These are phyloP conservation scores for Sylvilagus floridanus DNA, from an alignment of 2,797 vertebrate genomes.

Conservation along the genomic window DNA sequence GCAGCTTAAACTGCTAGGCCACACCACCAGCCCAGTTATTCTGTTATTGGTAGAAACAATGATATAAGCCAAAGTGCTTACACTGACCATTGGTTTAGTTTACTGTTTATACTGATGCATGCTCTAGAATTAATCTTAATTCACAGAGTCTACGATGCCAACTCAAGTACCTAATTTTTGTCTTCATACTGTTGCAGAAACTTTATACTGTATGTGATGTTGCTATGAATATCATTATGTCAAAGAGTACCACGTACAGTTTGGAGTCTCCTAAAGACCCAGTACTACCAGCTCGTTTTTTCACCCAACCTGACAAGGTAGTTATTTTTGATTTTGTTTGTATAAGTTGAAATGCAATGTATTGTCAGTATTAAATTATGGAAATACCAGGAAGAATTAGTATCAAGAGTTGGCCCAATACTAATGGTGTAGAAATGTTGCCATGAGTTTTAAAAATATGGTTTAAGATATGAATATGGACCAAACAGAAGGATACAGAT, in stretches of 20 bases:
- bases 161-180: not conserved
- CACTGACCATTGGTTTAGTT: not conserved
- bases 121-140: conserved; percentile 35
- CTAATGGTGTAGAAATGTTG: not conserved
- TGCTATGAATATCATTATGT: conserved; percentile 99
- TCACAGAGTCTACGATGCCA: conserved; percentile 6
- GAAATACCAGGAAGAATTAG: not conserved
- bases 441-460: not conserved
- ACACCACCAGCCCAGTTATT: too few species aligned
- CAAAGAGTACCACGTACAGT: conserved; percentile 99
- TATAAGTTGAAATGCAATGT: conserved; percentile 1
- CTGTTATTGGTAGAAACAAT: conserved; percentile 4
- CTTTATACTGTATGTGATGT: conserved; percentile 99
- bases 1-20: too few species aligned
- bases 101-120: not conserved
- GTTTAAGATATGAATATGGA: not conserved
- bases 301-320: conserved; percentile 99
- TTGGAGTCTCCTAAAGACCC: conserved; percentile 99
- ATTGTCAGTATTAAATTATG: not conserved
- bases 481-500: not conserved
- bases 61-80: not conserved
- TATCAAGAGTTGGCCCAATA: not conserved
- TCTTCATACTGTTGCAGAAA: conserved; percentile 90
- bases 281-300: conserved; percentile 96
- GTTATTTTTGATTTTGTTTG: conserved; percentile 65